Evolutionary conservation across 2,113 vertebrate species (phyloP), one percentile per base, ranked within the genome.

Genomic region (Scolopax mira): DNA sequence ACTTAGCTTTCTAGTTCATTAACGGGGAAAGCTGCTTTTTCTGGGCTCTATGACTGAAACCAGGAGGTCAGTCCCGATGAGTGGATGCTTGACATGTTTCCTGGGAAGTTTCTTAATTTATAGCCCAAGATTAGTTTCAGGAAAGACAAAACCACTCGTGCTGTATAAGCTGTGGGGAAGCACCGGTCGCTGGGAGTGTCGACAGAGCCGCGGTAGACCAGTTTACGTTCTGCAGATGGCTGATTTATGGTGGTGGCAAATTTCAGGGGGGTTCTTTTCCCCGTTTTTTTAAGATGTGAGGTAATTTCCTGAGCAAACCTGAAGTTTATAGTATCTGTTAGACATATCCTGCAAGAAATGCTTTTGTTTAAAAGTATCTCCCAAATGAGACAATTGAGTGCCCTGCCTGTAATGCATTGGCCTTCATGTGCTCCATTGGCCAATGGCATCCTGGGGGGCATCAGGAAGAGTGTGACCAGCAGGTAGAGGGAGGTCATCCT

Each of bases 51-150:
- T 7, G 31, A 57, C 48, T 24, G 33, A 89, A 35, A 39, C 41
- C 54, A 2, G 2, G 33, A 39, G 70, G 66, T 65, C 80, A 65
- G 61, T 13, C 22, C 33, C 0, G 1, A 25, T 0, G 24, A 52
- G 57, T 27, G 65, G 65, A 22, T 17, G 58, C 90, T 73, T 55
- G 44, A 44, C 31, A 2, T 3, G 15, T 69, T 85, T 89, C 61
- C 84, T 75, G 73, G 21, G 25, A 72, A 48, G 44, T 10, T 18
- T 62, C 24, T 64, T 78, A 39, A 78, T 78, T 84, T 81, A 62
- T n/a, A n/a, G 35, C 22, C 3, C 1, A 1, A 35, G 79, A 24
- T 49, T 85, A 87, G 52, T 89, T 44, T 48, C 8, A 55, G 49
- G 62, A 75, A 67, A 67, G 73, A 37, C 5, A 6, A 6, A 88